Conservation (phyloP, 2,888 invertebrate genomes). For the Xanthia icteritia region DNA sequence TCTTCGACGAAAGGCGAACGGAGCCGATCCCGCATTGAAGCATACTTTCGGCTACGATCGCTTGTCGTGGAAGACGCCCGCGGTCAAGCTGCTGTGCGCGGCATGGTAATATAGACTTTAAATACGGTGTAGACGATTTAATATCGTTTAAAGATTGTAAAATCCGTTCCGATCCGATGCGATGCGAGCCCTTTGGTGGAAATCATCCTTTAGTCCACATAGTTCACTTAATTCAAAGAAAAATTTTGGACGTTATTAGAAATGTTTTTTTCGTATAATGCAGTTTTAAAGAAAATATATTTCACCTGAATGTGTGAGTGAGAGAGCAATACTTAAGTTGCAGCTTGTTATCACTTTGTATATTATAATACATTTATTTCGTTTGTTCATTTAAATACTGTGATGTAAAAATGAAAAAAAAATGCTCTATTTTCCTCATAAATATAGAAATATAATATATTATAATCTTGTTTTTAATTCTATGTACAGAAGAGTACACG, state of each 20-base stretch:
- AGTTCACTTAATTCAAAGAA: background rate
- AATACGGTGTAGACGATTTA: too few species aligned
- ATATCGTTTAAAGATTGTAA: too few species aligned
- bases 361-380: background rate
- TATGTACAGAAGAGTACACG: slow-evolving; percentile 83
- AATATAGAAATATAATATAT: background rate
- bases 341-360: background rate
- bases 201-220: background rate
- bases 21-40: too few species aligned
- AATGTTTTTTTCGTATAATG: background rate
- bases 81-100: too few species aligned
- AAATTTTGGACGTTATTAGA: background rate
- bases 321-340: background rate
- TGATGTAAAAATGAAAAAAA: background rate
- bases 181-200: too few species aligned
- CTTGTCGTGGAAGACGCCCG: too few species aligned
- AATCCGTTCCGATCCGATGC: too few species aligned
- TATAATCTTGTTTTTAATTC: background rate
- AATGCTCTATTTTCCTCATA: background rate
- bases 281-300: background rate
- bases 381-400: background rate
- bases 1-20: too few species aligned
- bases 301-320: background rate
- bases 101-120: too few species aligned
- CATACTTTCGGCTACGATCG: too few species aligned